Evolutionary conservation across 2,797 vertebrate species (phyloP), one percentile per base, ranked within the genome.

Genomic region (Champsocephalus gunnari): DNA sequence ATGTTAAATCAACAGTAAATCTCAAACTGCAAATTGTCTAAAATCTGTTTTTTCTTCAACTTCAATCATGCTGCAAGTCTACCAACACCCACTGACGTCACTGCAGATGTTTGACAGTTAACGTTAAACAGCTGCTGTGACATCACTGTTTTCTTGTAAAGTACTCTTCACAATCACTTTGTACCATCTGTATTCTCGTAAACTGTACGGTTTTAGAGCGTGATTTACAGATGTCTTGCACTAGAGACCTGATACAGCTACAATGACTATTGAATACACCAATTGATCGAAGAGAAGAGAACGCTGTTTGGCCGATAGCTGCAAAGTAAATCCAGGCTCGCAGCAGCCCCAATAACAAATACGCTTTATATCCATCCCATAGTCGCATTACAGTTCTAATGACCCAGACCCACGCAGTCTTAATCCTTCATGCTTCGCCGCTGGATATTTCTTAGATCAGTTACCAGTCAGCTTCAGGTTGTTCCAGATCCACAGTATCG

Each of bases 301-400:
- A 13, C 9, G 5, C 60, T 48, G 60, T 47, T 58, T 21, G n/a
- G 19, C 58, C 44, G 62, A 66, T 63, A 47, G 60, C 69, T 64
- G 79, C 59, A 53, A 73, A 86, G 83, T 69, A 28, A 62, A 71
- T 81, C 62, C 63, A 75, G 53, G 62, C 77, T 66, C 14, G 4
- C 74, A 71, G 73, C n/a, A 5, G 69, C 61, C 12, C 66, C 24
- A 8, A 76, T 83, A 73, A 79, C 77, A 73, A 83, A 77, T 68
- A 24, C 16, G 43, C 75, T 82, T 43, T 74, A 59, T 70, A 89
- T 89, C 86, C 81, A 79, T 90, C 84, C 83, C 74, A 64, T 47
- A 69, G 83, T 87, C 80, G 80, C 68, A 88, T 89, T 89, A 81
- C 83, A 80, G 49, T 64, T 78, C 72, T 86, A 85, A 87, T 77